Percentiles rank a stretch among this genome's conserved stretches.
Conservation (phyloP, 2,888 invertebrate genomes). For the Ormyrus thymus region DNA sequence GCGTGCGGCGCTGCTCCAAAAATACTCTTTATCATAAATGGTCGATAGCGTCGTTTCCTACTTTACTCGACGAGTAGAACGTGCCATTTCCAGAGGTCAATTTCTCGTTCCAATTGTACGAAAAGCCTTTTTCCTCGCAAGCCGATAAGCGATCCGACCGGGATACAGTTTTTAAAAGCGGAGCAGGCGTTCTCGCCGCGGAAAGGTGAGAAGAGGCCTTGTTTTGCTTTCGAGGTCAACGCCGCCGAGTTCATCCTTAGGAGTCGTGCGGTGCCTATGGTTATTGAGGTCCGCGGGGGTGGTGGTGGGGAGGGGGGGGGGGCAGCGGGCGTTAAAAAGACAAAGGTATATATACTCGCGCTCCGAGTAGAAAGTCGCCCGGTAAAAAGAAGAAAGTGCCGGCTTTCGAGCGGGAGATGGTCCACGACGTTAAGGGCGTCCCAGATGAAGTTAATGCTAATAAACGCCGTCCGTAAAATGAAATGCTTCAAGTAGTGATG, state of each 20-base stretch:
- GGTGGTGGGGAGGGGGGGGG: conserved; percentile 1
- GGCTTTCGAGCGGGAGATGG: conserved; percentile 6
- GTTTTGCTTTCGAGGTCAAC: conserved; percentile 55
- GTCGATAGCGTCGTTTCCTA: no score
- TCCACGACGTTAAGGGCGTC: no score
- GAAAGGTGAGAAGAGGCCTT: conserved; percentile 46
- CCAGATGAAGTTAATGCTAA: no score
- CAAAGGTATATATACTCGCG: conserved; percentile 21
- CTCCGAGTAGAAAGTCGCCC: conserved; percentile 54
- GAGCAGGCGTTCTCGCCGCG: neutral
- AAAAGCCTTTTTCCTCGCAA: conserved; percentile 19
- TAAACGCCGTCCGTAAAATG: no score
- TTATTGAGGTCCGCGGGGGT: conserved; percentile 15
- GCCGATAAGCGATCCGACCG: conserved; percentile 7
- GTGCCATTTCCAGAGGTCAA: conserved; percentile 13
- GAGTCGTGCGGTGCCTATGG: conserved; percentile 3
- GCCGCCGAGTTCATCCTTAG: conserved; percentile 53
- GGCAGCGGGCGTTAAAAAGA: conserved; percentile 5
- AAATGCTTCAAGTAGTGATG: no score
- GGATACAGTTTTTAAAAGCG: conserved; percentile 9
- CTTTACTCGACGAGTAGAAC: neutral
- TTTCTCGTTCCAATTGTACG: neutral
- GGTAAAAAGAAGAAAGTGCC: conserved; percentile 52
- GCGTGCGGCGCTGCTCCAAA: no score
- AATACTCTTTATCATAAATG: no score